Evolutionary conservation across 92 coral and sea anemone genomes (phyloP).

Genomic region (Actinostola sp.): DNA sequence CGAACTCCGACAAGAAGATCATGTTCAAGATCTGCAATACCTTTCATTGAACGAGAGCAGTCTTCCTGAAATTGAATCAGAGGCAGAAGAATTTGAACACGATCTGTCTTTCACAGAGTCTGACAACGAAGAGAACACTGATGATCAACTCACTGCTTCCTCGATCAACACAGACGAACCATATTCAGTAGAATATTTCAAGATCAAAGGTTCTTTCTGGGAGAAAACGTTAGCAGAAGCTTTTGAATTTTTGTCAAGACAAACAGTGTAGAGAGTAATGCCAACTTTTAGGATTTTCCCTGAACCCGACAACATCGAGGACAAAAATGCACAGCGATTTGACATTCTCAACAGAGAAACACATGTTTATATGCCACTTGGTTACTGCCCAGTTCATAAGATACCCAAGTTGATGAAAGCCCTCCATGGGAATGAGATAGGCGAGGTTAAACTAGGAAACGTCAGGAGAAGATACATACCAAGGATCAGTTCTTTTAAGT

Average conservation of each 20-base stretch:
- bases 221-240: background rate
- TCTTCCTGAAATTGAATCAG: no score
- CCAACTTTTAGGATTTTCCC: background rate
- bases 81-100: no score
- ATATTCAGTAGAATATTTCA: no score
- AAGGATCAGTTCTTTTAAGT: background rate
- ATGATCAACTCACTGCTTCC: no score
- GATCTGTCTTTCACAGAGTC: no score
- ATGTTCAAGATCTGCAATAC: no score
- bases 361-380: background rate
- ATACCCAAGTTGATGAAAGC: background rate
- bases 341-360: background rate
- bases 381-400: background rate
- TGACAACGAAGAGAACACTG: no score
- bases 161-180: no score
- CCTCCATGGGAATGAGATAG: background rate
- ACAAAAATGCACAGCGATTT: background rate
- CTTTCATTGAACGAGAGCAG: no score
- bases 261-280: background rate
- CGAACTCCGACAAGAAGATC: no score
- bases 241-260: background rate
- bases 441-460: background rate
- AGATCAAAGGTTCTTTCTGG: slow-evolving; percentile 1
- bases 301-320: background rate
- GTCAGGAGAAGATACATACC: background rate